These are phyloP conservation scores for Halcyon malimbica DNA, from an alignment of 2,113 vertebrate genomes.

Conservation along the genomic window DNA sequence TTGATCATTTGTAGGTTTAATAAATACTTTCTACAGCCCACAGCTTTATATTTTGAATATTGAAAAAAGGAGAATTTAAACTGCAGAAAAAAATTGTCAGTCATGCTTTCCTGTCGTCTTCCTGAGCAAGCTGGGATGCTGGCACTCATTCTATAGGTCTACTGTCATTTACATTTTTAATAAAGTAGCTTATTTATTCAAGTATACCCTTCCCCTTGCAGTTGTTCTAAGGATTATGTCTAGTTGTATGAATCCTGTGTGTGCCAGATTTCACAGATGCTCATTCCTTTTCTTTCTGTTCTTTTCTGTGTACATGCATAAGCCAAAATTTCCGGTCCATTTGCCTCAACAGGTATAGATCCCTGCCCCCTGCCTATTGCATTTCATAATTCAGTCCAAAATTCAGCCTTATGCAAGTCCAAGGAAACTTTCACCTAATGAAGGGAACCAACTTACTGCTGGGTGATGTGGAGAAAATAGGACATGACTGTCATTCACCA, in stretches of 20 bases:
- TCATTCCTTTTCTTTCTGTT: neutral
- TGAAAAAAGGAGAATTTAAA: neutral
- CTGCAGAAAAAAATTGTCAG: neutral
- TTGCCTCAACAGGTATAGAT: neutral
- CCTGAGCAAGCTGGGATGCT: neutral
- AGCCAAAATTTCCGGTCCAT: neutral
- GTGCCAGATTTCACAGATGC: neutral
- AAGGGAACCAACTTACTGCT: neutral
- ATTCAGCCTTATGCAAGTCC: neutral
- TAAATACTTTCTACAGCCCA: neutral
- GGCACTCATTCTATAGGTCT: neutral
- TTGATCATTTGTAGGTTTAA: neutral
- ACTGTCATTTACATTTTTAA: conserved; percentile 53
- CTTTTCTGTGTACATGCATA: neutral
- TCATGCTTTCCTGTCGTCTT: conserved; percentile 29
- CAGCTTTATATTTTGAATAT: neutral
- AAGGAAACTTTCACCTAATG: neutral
- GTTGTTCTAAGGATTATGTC: neutral
- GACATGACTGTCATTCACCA: conserved; percentile 16
- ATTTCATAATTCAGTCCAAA: neutral
- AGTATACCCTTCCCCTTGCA: neutral
- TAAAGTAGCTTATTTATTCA: conserved; percentile 46
- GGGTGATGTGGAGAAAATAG: conserved; percentile 3
- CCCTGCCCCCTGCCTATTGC: neutral
- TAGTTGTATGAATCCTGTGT: neutral